These are phyloP conservation scores for Orbicella faveolata DNA, from an alignment of 64 coral and sea anemone species.

Conservation along the genomic window DNA sequence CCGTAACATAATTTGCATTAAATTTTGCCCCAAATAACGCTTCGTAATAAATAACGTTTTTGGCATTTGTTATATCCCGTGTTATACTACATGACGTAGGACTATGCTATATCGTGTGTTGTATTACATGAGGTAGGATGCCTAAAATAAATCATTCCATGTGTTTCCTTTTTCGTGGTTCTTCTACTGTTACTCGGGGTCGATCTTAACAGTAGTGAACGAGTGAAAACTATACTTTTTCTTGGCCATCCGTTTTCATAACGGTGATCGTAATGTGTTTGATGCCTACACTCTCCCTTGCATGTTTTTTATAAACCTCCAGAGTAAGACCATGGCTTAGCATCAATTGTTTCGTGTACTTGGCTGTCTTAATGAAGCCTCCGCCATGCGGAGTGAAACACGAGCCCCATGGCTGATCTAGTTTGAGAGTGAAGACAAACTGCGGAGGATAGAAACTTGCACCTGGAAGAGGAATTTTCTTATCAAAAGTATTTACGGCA, in stretches of 20 bases:
- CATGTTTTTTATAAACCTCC: neutral
- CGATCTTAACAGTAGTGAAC: too few relatives aligned
- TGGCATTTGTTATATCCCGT: too few relatives aligned
- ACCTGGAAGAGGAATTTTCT: neutral
- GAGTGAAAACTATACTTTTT: too few relatives aligned
- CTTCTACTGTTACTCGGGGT: too few relatives aligned
- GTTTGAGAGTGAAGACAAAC: constrained; percentile 53
- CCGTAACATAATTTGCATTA: too few relatives aligned
- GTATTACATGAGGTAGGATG: too few relatives aligned
- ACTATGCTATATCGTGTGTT: too few relatives aligned
- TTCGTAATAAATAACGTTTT: too few relatives aligned
- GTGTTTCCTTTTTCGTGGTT: too few relatives aligned
- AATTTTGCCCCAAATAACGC: too few relatives aligned
- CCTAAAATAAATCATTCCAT: too few relatives aligned
- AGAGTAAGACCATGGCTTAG: constrained; percentile 39
- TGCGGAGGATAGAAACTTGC: constrained; percentile 1
- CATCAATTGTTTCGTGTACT: constrained; percentile 34
- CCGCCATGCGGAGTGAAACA: constrained; percentile 51
- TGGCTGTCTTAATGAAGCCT: constrained; percentile 29
- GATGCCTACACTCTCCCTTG: neutral
- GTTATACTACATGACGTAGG: too few relatives aligned
- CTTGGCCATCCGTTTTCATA: neutral
- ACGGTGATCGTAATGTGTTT: neutral
- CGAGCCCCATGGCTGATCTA: constrained; percentile 43
- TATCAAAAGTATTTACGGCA: neutral